phyloP scores from a whole-genome alignment of 2,113 vertebrate species.

The Tachysurus fulvidraco region DNA sequence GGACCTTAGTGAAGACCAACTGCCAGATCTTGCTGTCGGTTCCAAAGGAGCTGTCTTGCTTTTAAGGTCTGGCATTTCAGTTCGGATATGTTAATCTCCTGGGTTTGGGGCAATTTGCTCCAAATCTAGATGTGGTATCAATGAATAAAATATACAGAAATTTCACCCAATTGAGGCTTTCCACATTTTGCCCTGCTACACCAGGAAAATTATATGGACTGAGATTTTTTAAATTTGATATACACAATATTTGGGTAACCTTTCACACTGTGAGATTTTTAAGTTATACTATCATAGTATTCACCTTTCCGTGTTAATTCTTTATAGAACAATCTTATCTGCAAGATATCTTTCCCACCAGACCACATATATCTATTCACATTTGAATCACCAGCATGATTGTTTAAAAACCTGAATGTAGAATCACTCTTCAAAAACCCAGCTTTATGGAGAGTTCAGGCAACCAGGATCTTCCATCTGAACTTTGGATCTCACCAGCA shows the following conservation, averaged over 20 bases:
- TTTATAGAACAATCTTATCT: background rate
- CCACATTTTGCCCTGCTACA: background rate
- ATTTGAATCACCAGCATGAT: too few relatives aligned
- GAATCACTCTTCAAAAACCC: too few relatives aligned
- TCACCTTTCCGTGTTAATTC: background rate
- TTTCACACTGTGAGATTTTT: too few relatives aligned
- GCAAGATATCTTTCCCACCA: background rate
- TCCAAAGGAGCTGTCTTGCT: constrained; percentile 70
- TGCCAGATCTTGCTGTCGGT: constrained; percentile 71
- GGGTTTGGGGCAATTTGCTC: too few relatives aligned
- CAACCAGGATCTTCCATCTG: too few relatives aligned
- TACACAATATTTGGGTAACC: too few relatives aligned
- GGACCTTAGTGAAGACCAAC: constrained; percentile 63
- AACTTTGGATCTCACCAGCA: too few relatives aligned
- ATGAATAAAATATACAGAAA: background rate
- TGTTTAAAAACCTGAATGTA: too few relatives aligned
- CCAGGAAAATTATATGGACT: background rate
- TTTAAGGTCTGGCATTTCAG: constrained; percentile 64
- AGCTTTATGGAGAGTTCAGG: too few relatives aligned
- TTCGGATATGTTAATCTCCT: background rate
- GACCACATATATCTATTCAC: too few relatives aligned
- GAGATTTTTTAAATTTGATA: background rate
- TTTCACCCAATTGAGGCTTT: background rate
- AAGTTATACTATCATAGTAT: too few relatives aligned
- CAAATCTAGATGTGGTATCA: background rate